These are phyloP conservation scores for Chloroceryle inda DNA, from an alignment of 2,797 vertebrate species.

Conservation along the genomic window DNA sequence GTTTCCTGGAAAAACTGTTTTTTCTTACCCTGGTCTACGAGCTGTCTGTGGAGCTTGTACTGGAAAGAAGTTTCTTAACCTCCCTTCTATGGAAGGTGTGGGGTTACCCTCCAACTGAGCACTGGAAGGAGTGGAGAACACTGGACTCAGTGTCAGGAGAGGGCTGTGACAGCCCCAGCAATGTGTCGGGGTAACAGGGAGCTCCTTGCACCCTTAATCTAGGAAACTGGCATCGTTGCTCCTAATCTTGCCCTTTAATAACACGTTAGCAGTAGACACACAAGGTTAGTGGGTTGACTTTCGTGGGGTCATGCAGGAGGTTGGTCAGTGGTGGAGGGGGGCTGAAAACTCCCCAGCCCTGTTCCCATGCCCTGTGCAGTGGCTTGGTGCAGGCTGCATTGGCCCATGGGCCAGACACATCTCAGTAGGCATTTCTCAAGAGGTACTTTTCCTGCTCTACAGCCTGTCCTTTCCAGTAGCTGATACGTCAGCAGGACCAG, in stretches of 20 bases:
- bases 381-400: accelerated
- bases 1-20: not conserved
- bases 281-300: not conserved
- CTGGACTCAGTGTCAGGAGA: not conserved
- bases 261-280: not conserved
- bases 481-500: accelerated
- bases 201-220: not conserved
- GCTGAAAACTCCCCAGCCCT: not conserved
- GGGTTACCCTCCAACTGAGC: not conserved
- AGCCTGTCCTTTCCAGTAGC: not conserved
- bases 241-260: not conserved
- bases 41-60: not conserved
- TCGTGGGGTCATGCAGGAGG: not conserved
- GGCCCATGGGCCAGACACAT: not conserved
- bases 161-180: not conserved
- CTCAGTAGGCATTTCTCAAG: not conserved
- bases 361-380: not conserved
- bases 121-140: not conserved
- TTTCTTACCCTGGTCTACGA: not conserved
- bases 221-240: not conserved
- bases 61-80: not conserved
- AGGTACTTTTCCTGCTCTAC: not conserved
- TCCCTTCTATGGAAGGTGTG: not conserved
- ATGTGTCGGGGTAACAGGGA: accelerated
- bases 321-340: accelerated